Evolutionary conservation across 2,797 vertebrate species (phyloP), one percentile per base, ranked within the genome.

Genomic region (Rhinella marina): DNA sequence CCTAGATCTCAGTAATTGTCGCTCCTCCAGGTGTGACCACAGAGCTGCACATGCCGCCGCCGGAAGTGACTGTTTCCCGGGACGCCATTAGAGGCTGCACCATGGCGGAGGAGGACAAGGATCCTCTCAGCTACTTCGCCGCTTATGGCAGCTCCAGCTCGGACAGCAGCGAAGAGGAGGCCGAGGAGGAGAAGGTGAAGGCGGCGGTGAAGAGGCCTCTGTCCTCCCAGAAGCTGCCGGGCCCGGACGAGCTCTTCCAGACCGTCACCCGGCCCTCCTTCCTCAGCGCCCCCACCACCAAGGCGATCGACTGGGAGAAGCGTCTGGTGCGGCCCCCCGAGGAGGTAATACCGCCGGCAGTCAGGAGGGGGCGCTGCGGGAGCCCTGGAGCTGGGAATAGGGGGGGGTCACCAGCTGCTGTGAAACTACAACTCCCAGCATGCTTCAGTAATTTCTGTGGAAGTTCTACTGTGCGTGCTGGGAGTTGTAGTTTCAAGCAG

Each of bases 241-340:
- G 92, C 86, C 98, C 98, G 0, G 97, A 98, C 76, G 97, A 98
- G 75, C 96, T 98, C 25, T 98, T 99, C 92, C 93, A 94, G 27
- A 96, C 96, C 27, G 97, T 98, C 88, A 95, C 95, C 83, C 97
- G 95, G 57, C 98, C 97, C 0, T 92, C 98, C 3, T 99, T 99
- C 50, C 96, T 99, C 61, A 97, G 97, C 89, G 97, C 98, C 77
- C 98, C 98, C 0, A 94, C 97, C 27, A 97, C 97, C 88, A 97
- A 97, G 90, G 93, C 97, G 92, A 98, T 99, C 81, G 97, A 99
- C 93, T 99, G 98, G 98, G 97, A 98, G 86, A 95, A 95, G 59
- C 96, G 97, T 81, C 93, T 96, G 1, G 94, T 98, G 66, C 96
- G 97, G 92, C 95, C 97, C 0, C 98, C 98, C 0, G 97, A 98